A percentile compares a stretch with the other conserved stretches of the same genome.
phyloP scores from a whole-genome alignment of 92 coral and sea anemone genomes.

The Zoanthus sansibaricus region DNA sequence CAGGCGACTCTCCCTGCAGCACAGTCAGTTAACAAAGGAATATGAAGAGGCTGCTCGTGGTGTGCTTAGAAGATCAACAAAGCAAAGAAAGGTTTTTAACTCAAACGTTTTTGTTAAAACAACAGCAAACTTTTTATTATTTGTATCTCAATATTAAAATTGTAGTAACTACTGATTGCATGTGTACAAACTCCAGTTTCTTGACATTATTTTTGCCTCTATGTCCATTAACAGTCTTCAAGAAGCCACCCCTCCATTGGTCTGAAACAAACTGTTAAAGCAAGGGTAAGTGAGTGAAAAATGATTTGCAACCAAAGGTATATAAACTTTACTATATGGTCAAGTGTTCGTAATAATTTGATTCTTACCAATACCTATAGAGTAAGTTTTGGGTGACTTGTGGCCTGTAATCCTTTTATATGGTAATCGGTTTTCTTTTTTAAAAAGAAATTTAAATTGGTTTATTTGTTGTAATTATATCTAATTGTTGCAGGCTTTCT shows the following conservation, averaged over 20 bases:
- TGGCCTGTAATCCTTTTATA: no score
- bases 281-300: conserved; percentile 63
- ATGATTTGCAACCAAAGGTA: background rate
- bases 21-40: conserved; percentile 81
- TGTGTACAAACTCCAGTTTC: background rate
- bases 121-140: background rate
- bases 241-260: conserved; percentile 92
- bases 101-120: background rate
- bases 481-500: no score
- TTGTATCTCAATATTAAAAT: background rate
- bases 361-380: no score
- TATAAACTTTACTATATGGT: background rate
- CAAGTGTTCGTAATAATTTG: no score
- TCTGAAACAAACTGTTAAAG: conserved; percentile 84
- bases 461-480: no score
- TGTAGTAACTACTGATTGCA: background rate
- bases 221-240: conserved; percentile 59
- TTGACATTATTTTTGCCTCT: background rate
- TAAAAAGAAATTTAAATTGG: no score
- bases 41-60: conserved; percentile 93
- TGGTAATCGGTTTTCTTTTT: no score
- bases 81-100: conserved; percentile 77
- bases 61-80: conserved; percentile 78
- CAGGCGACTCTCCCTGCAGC: conserved; percentile 80
- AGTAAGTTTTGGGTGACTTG: no score